Evolutionary conservation across 2,888 invertebrate genomes (phyloP), one percentile per base, ranked within the genome.

Genomic region (Pyrochroa serraticornis): DNA sequence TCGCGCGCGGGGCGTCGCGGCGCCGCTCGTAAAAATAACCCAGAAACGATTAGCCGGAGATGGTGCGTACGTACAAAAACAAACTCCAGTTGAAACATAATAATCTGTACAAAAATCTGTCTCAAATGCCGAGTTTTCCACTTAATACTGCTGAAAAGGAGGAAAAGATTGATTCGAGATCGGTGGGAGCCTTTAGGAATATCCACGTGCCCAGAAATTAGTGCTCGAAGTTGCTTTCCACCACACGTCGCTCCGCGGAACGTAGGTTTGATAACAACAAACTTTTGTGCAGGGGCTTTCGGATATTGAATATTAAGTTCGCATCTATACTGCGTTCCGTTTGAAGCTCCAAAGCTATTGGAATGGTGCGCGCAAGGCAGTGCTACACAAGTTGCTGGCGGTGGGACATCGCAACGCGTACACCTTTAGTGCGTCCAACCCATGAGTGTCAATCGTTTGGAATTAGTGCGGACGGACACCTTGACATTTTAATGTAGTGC

Each of bases 101-200:
- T 72, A 73, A 73, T 73, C 71, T 68, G 67, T 62, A 67, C 63
- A 71, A 72, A 72, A 73, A 72, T 72, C 72, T 69, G 72, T 69
- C 71, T 71, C 66, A 63, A 69, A 69, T 64, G 63, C 57, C 54
- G 65, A 62, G 69, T 68, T 71, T 70, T 71, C 69, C 71, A 69
- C 71, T 73, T 71, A 71, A 71, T 70, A 66, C 71, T 70, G 71
- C 71, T 68, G 72, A 71, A 70, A 70, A 61, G 73, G 71, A 74
- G 58, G 58, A 67, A 72, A 73, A 69, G 69, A 71, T 74, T 67
- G 72, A 71, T 59, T 66, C 56, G 51, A 51, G 62, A 48, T 46
- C 41, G 45, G 59, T 59, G 60, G 64, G 64, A 62, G 64, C 66
- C 61, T 63, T 58, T 56, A 64, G 64, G 61, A 59, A 64, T 60